These are phyloP conservation scores for Myotis yumanensis DNA, from an alignment of 2,113 vertebrate genomes.

Conservation along the genomic window DNA sequence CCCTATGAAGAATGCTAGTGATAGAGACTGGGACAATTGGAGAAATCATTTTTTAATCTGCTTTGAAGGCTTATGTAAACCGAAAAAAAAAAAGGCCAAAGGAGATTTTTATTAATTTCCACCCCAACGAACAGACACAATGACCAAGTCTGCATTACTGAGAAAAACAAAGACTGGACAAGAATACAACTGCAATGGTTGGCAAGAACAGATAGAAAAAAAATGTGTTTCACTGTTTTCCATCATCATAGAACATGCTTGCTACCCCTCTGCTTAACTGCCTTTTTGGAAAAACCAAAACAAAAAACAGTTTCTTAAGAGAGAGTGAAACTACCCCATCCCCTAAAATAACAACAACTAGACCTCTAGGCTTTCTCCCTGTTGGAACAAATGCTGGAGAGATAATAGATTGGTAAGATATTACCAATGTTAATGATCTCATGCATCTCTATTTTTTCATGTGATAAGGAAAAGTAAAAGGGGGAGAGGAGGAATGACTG, in stretches of 20 bases:
- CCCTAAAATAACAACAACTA: neutral
- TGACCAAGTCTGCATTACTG: neutral
- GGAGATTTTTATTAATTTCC: neutral
- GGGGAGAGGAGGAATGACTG: neutral
- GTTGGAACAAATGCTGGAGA: neutral
- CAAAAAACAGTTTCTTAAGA: neutral
- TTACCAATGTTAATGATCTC: neutral
- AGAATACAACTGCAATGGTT: neutral
- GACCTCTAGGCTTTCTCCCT: neutral
- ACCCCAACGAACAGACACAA: neutral
- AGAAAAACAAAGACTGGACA: neutral
- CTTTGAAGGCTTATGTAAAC: slow-evolving; percentile 37
- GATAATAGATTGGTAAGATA: neutral
- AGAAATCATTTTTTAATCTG: slow-evolving; percentile 48
- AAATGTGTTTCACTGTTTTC: neutral
- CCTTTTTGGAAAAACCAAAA: neutral
- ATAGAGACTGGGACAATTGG: neutral
- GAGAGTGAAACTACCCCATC: neutral
- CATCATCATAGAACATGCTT: neutral
- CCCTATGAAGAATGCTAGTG: neutral
- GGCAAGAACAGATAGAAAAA: neutral
- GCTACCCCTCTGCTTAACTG: neutral
- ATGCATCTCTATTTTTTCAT: neutral
- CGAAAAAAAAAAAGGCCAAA: slow-evolving; percentile 28
- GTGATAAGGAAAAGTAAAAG: neutral